Conservation (phyloP, 2,113 vertebrate species). For the Xerus inauris region DNA sequence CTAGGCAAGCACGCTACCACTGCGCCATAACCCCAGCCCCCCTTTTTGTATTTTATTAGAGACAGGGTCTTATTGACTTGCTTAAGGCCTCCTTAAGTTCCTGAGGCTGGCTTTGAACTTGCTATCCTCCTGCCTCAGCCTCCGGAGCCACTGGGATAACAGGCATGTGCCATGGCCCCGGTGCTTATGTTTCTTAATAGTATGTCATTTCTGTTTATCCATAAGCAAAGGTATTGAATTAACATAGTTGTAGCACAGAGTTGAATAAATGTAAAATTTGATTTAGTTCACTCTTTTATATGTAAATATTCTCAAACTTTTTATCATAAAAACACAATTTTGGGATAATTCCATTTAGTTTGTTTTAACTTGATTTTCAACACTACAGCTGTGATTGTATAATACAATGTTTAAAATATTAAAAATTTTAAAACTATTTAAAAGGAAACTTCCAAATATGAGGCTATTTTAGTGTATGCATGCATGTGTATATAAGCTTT, state of each 20-base stretch:
- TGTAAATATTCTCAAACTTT: constrained; percentile 1
- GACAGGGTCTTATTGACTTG: too few relatives aligned
- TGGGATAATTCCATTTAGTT: not conserved
- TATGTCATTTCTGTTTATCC: not conserved
- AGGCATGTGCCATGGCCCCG: too few relatives aligned
- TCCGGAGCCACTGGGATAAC: too few relatives aligned
- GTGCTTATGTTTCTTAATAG: not conserved
- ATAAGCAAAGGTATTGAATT: not conserved
- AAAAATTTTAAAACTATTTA: not conserved
- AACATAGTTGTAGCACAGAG: not conserved
- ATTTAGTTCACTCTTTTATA: constrained; percentile 19
- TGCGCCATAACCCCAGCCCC: too few relatives aligned
- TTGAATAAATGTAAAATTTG: constrained; percentile 9
- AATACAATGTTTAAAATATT: not conserved
- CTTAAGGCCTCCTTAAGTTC: too few relatives aligned
- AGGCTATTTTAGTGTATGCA: not conserved
- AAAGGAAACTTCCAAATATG: not conserved
- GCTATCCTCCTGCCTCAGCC: too few relatives aligned
- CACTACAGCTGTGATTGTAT: constrained; percentile 10
- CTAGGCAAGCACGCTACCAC: too few relatives aligned
- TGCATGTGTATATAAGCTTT: not conserved
- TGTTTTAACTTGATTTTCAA: constrained; percentile 28
- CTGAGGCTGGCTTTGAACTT: too few relatives aligned
- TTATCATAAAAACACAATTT: not conserved
- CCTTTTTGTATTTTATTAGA: too few relatives aligned